These are phyloP conservation scores for Listronotus bonariensis DNA, from an alignment of 1,140 invertebrate species.

Conservation along the genomic window DNA sequence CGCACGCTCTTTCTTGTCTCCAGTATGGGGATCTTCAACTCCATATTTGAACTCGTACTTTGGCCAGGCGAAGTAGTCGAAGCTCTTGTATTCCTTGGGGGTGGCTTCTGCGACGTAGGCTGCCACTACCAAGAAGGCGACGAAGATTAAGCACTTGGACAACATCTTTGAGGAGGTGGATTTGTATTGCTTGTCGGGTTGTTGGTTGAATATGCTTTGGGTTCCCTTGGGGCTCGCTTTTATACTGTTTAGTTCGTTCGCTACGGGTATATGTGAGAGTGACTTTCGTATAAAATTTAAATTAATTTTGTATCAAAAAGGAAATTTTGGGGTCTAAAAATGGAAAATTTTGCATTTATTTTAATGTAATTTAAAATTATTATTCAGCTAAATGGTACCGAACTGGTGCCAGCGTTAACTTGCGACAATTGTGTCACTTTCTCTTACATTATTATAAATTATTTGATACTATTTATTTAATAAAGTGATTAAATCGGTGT, in stretches of 20 bases:
- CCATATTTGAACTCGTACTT: constrained; percentile 44
- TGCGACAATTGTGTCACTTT: no score
- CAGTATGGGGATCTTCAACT: constrained; percentile 59
- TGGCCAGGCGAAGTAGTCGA: constrained; percentile 31
- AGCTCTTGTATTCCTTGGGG: constrained; percentile 4
- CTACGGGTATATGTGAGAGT: background rate
- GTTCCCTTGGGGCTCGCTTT: background rate
- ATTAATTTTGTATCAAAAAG: background rate
- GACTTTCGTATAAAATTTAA: background rate
- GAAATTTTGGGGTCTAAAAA: constrained; percentile 29
- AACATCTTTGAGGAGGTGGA: constrained; percentile 12
- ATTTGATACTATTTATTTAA: background rate
- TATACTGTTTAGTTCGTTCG: constrained; percentile 3
- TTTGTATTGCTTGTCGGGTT: background rate
- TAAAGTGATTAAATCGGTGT: no score
- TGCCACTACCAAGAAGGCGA: constrained; percentile 15
- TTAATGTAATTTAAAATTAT: no score
- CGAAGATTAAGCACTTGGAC: constrained; percentile 12
- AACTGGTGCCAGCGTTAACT: background rate
- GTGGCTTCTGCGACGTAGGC: constrained; percentile 1
- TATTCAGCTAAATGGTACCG: background rate
- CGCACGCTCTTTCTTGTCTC: constrained; percentile 41
- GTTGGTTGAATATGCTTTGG: constrained; percentile 5
- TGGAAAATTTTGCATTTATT: constrained; percentile 9
- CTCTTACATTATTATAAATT: no score